These are phyloP conservation scores for Clusia tigrina DNA, from an alignment of 2,888 invertebrate species.

Conservation along the genomic window DNA sequence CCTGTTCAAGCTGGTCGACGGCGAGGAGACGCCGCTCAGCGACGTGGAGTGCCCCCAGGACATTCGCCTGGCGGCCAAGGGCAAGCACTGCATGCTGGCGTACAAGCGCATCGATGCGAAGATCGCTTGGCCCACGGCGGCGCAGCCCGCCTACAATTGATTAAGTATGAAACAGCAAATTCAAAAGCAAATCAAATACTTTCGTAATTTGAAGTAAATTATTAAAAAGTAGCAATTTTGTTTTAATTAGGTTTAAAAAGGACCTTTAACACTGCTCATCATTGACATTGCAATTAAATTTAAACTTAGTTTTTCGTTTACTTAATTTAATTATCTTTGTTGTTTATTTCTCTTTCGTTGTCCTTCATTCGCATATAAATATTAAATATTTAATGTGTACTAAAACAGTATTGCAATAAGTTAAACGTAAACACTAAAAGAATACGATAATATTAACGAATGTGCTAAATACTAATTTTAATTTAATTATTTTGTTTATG, in stretches of 20 bases:
- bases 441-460: not conserved
- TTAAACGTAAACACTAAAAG: not conserved
- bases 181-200: not conserved
- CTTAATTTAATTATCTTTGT: not conserved
- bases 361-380: not conserved
- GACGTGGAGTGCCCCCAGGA: conserved; percentile 92
- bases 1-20: conserved; percentile 87
- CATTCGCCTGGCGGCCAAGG: conserved; percentile 76
- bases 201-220: not conserved
- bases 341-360: not conserved
- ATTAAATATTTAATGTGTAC: conserved; percentile 48
- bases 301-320: no score
- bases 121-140: conserved; percentile 87
- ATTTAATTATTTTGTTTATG: not conserved
- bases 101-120: conserved; percentile 96
- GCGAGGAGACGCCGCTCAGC: conserved; percentile 88
- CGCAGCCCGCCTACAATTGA: conserved; percentile 41
- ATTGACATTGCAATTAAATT: no score
- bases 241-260: not conserved
- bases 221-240: not conserved
- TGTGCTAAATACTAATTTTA: conserved; percentile 1
- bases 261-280: no score
- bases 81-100: conserved; percentile 89
- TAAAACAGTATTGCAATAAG: conserved; percentile 54
- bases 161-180: not conserved